Base-by-base conservation (phyloP, 2,797 vertebrate species). In the Lacerta agilis region DNA sequence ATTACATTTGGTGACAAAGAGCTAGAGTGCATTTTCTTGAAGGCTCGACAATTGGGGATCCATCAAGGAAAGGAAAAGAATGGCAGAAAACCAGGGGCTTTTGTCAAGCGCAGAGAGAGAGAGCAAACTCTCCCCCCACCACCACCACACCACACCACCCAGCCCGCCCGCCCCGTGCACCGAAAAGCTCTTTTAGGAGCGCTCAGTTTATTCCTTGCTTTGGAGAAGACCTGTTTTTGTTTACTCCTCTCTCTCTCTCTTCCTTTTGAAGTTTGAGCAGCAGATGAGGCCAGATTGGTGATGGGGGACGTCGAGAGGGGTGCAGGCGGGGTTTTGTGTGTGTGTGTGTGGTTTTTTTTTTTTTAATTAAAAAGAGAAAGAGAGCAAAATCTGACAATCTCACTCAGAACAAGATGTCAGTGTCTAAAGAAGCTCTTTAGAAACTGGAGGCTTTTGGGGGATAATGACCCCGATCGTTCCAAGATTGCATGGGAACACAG, bases 1-100 rank as follows among this genome's bases (percentile, higher is more conserved):
- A 96, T 97, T 97, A 97, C 97, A 94, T 94, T 95, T 94, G 79
- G 94, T 94, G 95, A 97, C 97, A 97, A 97, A 97, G 95, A 96
- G 94, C 95, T 94, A 94, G 95, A 96, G 96, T 96, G 95, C 95
- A 88, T 96, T 96, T 97, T 96, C 96, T 96, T 96, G 96, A 97
- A 94, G 96, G 93, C 95, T 92, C 94, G 94, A 97, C 97, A 97
- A 96, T 86, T 95, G 96, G 96, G 94, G 95, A 96, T 94, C 96
- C 95, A 96, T 95, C 95, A 95, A 96, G 96, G 95, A 95, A 94
- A 95, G 94, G 95, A 96, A 95, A 96, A 95, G 95, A 92, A 93
- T 87, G 96, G 93, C 92, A 95, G 93, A 93, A 94, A 95, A 94
- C 91, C 94, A 93, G 93, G 94, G 90, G 94, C 96, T 95, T 97